Percentiles rank a stretch among this genome's conserved stretches.
These are phyloP conservation scores for Turritopsis rubra DNA, from an alignment of 30 jellyfish, hydroid and myxozoan genomes.

Conservation along the genomic window DNA sequence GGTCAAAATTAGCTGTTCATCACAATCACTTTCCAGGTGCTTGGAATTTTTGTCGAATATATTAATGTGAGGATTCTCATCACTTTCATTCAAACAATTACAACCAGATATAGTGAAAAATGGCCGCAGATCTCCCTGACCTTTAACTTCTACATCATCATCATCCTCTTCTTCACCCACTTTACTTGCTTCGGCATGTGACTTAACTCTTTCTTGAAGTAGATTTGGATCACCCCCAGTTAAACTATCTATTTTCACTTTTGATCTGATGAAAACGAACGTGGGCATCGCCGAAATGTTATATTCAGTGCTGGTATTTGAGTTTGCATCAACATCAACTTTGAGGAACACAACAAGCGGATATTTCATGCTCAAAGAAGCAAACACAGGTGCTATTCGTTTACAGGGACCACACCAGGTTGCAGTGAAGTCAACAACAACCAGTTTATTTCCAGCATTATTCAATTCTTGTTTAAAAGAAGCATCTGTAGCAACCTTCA, in stretches of 20 bases:
- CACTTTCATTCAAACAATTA: constrained; percentile 71
- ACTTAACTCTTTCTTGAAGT: constrained; percentile 37
- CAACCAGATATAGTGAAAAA: constrained; percentile 54
- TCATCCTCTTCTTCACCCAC: constrained; percentile 29
- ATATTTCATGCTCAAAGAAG: constrained; percentile 38
- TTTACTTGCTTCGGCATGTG: constrained; percentile 27
- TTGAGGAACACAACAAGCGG: constrained; percentile 65
- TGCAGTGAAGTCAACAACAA: constrained; percentile 89
- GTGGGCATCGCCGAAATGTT: constrained; percentile 81
- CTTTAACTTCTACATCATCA: constrained; percentile 60
- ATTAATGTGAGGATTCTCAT: constrained; percentile 48
- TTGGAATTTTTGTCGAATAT: constrained; percentile 45
- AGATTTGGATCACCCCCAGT: constrained; percentile 74
- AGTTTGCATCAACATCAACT: constrained; percentile 80
- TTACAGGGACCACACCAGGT: constrained; percentile 93
- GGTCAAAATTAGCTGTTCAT: constrained; percentile 66
- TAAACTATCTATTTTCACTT: constrained; percentile 56
- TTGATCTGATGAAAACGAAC: constrained; percentile 53
- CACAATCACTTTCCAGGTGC: constrained; percentile 81
- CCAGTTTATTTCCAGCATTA: constrained; percentile 77
- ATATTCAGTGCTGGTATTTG: constrained; percentile 45
- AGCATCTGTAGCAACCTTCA: constrained; percentile 48
- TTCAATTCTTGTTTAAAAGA: constrained; percentile 60
- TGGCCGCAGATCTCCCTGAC: constrained; percentile 39
- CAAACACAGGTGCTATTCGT: constrained; percentile 67